Percentiles rank a stretch among this genome's conserved stretches.
These are phyloP conservation scores for Eustalomyia histrio DNA, from an alignment of 2,888 invertebrate species.

Conservation along the genomic window DNA sequence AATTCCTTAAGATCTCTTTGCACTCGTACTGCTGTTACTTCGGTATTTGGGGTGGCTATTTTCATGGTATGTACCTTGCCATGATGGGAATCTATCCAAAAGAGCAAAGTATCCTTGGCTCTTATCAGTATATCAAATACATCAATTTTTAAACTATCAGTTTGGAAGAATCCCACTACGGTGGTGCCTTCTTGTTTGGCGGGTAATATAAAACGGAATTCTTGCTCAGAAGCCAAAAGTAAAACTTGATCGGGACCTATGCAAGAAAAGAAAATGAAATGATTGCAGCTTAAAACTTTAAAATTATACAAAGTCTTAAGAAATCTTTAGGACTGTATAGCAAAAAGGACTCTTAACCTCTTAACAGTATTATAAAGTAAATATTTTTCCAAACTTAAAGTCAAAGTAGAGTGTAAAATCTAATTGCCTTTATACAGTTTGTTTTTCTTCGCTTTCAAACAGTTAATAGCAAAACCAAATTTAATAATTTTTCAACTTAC, in stretches of 20 bases:
- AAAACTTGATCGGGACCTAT: constrained; percentile 77
- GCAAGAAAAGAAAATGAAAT: constrained; percentile 1
- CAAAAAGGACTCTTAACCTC: too few species aligned
- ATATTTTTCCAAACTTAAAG: too few species aligned
- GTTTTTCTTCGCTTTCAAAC: not conserved
- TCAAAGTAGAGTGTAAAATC: too few species aligned
- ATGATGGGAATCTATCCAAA: constrained; percentile 79
- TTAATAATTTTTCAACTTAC: constrained; percentile 31
- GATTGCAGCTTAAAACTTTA: not conserved
- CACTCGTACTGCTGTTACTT: constrained; percentile 69
- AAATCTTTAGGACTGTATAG: too few species aligned
- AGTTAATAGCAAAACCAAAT: not conserved
- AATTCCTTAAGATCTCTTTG: constrained; percentile 76
- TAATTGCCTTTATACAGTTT: not conserved
- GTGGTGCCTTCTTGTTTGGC: constrained; percentile 79
- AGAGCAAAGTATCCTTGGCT: constrained; percentile 77
- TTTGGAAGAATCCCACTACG: constrained; percentile 83
- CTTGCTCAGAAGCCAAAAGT: constrained; percentile 78
- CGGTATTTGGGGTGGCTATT: constrained; percentile 76
- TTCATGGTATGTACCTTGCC: constrained; percentile 79
- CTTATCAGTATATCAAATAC: constrained; percentile 83
- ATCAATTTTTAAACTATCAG: constrained; percentile 84
- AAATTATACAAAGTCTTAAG: too few species aligned
- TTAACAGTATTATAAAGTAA: too few species aligned
- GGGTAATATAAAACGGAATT: constrained; percentile 78